Evolutionary conservation across 2,797 vertebrate genomes (phyloP), one percentile per base, ranked within the genome.

Genomic region (Saxicola maurus): DNA sequence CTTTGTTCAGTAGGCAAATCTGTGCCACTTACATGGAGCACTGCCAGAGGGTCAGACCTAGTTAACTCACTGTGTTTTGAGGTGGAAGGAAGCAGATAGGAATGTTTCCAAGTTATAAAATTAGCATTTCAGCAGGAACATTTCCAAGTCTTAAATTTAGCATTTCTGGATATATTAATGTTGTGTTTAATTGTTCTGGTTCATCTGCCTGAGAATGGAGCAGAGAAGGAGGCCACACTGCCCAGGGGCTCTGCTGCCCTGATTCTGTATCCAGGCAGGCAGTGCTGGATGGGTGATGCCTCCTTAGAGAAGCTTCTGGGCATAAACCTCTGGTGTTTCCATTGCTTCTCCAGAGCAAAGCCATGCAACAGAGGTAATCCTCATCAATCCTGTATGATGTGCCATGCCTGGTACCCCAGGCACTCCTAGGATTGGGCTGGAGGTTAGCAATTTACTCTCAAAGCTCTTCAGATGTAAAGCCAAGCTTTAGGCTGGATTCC

Each of bases 1-100:
- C 91, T 93, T 94, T 95, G 93, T 95, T 80, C 72, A 30, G 42
- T 15, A 80, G 76, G 69, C 38, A 76, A 77, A 72, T 84, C 74
- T 55, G 69, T 91, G 76, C 78, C 57, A 40, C 78, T 91, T 27
- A n/a, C 57, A 45, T 43, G 67, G 73, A 51, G 38, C 35, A 17
- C 10, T 79, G 89, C 91, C 86, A 80, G 27, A 61, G 56, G 82
- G 64, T 82, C 82, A 86, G 72, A 51, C 24, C 66, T 67, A 24
- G 45, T 87, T 84, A 77, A 75, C 62, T 86, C 66, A 12, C 37
- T 49, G n/a, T 56, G 43, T 37, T 90, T 61, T 85, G 57, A 68
- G 82, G 72, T 59, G 53, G 23, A 71, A 92, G 37, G 45, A 79
- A 85, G 59, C 27, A 82, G 83, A 67, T 21, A 80, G 37, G 64